A percentile compares a stretch with the other conserved stretches of the same genome.
Conservation (phyloP, 2,113 vertebrate species). For the Pelobates fuscus region DNA sequence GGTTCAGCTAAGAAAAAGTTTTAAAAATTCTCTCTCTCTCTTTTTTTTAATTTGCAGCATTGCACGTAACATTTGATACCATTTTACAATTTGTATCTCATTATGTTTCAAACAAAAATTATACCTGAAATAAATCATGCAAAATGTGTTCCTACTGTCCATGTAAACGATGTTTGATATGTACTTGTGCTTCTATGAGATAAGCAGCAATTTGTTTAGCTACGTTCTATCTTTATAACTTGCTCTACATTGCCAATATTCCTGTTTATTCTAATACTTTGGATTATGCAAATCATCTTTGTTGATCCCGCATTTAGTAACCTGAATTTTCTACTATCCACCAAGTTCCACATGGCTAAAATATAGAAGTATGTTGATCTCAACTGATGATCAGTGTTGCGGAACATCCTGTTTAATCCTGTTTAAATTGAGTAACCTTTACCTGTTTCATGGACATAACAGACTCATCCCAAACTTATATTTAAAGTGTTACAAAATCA, state of each 20-base stretch:
- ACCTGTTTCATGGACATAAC: background rate
- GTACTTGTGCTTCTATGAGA: background rate
- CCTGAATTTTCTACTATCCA: background rate
- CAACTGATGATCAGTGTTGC: background rate
- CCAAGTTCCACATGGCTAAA: background rate
- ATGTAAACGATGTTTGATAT: background rate
- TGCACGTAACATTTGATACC: background rate
- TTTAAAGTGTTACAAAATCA: too few relatives aligned
- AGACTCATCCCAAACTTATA: background rate
- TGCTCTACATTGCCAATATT: background rate
- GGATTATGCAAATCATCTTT: conserved; percentile 5
- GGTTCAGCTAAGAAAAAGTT: background rate
- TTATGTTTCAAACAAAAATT: background rate
- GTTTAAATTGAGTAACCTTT: background rate
- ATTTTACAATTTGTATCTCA: background rate
- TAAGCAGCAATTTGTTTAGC: background rate
- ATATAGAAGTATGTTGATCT: background rate
- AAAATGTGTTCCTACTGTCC: background rate
- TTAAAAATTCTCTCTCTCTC: background rate
- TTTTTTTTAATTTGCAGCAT: background rate
- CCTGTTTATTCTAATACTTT: conserved; percentile 11
- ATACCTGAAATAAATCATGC: background rate
- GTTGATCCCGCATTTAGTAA: background rate
- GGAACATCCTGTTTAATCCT: background rate
- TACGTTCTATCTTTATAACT: conserved; percentile 9